These are phyloP conservation scores for human (Homo sapiens) DNA, from an alignment of 2,113 vertebrate species.

Conservation along the genomic window DNA sequence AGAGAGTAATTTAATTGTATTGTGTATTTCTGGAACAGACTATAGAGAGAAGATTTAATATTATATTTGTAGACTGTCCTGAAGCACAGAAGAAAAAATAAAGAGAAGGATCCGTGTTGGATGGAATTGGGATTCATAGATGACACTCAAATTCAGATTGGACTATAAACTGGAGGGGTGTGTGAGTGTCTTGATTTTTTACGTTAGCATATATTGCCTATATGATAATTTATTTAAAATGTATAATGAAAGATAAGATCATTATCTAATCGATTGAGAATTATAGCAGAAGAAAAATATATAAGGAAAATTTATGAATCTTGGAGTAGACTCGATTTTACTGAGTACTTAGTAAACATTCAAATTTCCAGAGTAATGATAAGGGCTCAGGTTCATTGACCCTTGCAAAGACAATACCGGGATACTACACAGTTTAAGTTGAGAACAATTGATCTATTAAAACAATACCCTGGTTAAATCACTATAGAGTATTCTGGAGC, in stretches of 20 bases:
- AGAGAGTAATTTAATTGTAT: slow-evolving; percentile 18
- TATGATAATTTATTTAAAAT: background rate
- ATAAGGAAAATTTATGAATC: background rate
- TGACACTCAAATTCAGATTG: background rate
- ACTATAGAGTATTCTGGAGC: background rate
- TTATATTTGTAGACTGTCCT: slow-evolving; percentile 10
- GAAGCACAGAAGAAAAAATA: background rate
- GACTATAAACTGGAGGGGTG: background rate
- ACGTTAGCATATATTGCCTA: background rate
- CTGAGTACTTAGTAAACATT: background rate
- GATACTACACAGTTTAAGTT: background rate
- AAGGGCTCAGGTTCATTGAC: background rate
- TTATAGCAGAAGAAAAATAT: background rate
- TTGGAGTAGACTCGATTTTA: background rate
- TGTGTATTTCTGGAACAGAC: slow-evolving; percentile 4
- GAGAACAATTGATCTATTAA: background rate
- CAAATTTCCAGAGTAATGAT: background rate
- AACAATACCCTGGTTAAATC: background rate
- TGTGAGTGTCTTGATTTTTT: background rate
- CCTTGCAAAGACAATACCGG: background rate
- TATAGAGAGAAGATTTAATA: slow-evolving; percentile 1
- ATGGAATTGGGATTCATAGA: background rate
- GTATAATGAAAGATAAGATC: background rate
- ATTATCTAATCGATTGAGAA: background rate
- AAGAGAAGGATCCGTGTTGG: background rate